These are phyloP conservation scores for Aphyosemion australe DNA, from an alignment of 2,113 vertebrate genomes.

Conservation along the genomic window DNA sequence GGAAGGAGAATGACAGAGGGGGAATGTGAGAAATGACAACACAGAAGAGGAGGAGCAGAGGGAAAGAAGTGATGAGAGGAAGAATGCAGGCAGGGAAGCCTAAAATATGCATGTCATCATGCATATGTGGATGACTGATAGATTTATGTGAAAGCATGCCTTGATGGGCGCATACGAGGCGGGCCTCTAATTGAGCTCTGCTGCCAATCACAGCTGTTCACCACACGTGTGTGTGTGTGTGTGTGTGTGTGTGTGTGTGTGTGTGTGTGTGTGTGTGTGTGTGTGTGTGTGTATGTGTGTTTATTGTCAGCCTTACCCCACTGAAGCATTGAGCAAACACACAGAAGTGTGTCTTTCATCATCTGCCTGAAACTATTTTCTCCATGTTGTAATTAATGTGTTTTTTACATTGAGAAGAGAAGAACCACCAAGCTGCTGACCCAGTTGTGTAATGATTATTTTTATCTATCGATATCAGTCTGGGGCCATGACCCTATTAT, in stretches of 20 bases:
- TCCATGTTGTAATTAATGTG: slow-evolving; percentile 62
- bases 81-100: slow-evolving; percentile 38
- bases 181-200: slow-evolving; percentile 64
- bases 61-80: slow-evolving; percentile 31
- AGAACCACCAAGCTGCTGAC: slow-evolving; percentile 52
- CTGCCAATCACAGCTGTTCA: slow-evolving; percentile 61
- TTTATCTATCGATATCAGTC: slow-evolving; percentile 30
- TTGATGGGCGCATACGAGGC: slow-evolving; percentile 48
- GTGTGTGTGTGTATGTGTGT: slow-evolving; percentile 32
- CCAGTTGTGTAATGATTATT: slow-evolving; percentile 38
- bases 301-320: slow-evolving; percentile 24
- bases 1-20: slow-evolving; percentile 46
- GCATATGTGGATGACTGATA: slow-evolving; percentile 66
- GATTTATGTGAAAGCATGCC: slow-evolving; percentile 60
- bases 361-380: slow-evolving; percentile 56
- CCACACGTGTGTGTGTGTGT: background rate
- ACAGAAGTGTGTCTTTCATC: slow-evolving; percentile 57
- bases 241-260: slow-evolving; percentile 30
- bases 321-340: slow-evolving; percentile 39
- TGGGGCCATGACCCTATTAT: background rate
- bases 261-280: slow-evolving; percentile 9
- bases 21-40: slow-evolving; percentile 42
- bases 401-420: slow-evolving; percentile 50
- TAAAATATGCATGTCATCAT: slow-evolving; percentile 71
- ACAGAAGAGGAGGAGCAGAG: slow-evolving; percentile 45